A percentile compares a stretch with the other conserved stretches of the same genome.
These are phyloP conservation scores for Morone saxatilis DNA, from an alignment of 2,113 vertebrate species.

Conservation along the genomic window DNA sequence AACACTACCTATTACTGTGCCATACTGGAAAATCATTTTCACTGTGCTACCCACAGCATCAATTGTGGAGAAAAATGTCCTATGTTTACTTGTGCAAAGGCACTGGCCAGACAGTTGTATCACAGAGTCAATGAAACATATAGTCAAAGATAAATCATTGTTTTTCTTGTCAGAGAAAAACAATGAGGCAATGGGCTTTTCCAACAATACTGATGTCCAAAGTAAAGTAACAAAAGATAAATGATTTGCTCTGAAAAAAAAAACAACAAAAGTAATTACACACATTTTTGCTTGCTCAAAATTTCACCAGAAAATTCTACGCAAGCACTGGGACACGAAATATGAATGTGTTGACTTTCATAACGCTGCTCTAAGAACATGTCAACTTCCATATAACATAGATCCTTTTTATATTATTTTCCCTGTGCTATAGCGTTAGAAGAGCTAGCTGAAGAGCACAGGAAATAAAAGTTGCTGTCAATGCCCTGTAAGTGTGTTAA, in stretches of 20 bases:
- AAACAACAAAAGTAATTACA: too few species aligned
- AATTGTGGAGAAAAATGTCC: background rate
- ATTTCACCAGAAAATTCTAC: background rate
- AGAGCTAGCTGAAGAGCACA: background rate
- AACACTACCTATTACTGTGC: background rate
- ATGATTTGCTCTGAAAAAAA: too few species aligned
- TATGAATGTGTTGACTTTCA: background rate
- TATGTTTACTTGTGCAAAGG: background rate
- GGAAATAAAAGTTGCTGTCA: conserved; percentile 8
- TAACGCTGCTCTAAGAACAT: background rate
- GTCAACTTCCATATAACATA: background rate
- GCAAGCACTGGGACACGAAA: background rate
- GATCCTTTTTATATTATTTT: background rate
- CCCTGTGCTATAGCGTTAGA: background rate
- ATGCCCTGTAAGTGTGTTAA: conserved; percentile 33
- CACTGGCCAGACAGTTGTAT: too few species aligned
- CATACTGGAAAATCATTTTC: background rate
- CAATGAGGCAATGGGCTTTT: too few species aligned
- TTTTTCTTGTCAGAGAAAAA: too few species aligned
- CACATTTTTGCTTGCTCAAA: background rate
- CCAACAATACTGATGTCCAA: too few species aligned
- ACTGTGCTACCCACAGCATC: background rate
- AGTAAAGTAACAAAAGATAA: too few species aligned
- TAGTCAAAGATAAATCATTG: too few species aligned
- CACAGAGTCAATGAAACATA: too few species aligned